Evolutionary conservation across 2,113 vertebrate species (phyloP).

Genomic region (Xenus cinereus): DNA sequence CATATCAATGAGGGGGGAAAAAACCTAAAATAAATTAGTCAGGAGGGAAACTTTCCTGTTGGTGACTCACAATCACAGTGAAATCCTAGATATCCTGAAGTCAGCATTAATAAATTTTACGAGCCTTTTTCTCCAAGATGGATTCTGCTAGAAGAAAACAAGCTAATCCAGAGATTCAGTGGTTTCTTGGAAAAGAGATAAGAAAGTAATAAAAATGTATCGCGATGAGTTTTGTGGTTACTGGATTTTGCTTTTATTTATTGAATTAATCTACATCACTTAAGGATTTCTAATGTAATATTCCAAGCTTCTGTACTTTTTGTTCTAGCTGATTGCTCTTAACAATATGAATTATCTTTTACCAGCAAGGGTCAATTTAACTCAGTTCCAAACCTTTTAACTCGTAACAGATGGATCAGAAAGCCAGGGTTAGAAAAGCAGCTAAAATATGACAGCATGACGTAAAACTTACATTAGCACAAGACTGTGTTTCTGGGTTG

Average conservation of each 20-base stretch:
- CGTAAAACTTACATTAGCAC: not conserved
- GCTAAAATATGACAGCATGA: not conserved
- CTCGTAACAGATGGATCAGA: slow-evolving; percentile 31
- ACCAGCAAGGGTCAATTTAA: slow-evolving; percentile 9
- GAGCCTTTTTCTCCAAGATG: not conserved
- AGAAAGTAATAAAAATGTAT: not conserved
- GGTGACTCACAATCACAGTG: not conserved
- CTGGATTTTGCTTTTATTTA: slow-evolving; percentile 8
- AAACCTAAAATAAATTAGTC: not conserved
- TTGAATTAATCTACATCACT: not conserved
- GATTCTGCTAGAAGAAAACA: not conserved
- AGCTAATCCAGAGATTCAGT: not conserved
- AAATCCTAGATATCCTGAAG: not conserved
- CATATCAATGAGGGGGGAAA: not conserved
- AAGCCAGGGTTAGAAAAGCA: slow-evolving; percentile 8
- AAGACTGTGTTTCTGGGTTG: not conserved
- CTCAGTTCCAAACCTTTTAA: slow-evolving; percentile 19
- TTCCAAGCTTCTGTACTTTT: not conserved
- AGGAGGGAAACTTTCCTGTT: not conserved
- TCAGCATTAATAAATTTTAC: not conserved
- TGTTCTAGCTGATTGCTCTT: not conserved
- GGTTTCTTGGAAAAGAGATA: not conserved
- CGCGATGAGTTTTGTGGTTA: not conserved
- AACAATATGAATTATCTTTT: slow-evolving; percentile 24
- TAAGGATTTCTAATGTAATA: slow-evolving; percentile 1